phyloP scores from a whole-genome alignment of 2,113 vertebrate species.

The Clupea harengus region DNA sequence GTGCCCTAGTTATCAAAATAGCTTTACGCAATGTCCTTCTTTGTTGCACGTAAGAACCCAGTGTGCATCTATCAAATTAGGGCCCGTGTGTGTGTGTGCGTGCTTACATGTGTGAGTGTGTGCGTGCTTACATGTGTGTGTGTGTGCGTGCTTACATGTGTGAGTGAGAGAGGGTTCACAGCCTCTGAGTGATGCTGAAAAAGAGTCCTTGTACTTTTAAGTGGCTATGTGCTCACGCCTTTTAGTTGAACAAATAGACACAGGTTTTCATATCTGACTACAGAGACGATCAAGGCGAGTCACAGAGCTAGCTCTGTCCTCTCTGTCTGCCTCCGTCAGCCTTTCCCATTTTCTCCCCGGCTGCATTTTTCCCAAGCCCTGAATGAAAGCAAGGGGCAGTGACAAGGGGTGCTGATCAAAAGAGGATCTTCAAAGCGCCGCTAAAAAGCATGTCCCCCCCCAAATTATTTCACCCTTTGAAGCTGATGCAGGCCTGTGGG shows the following conservation, averaged over 20 bases:
- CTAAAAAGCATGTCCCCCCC: constrained; percentile 50
- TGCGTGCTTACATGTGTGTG: neutral
- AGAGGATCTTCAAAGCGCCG: constrained; percentile 70
- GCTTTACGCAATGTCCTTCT: too few species aligned
- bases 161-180: too few species aligned
- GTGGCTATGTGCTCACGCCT: neutral
- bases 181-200: neutral
- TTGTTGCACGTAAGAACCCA: too few species aligned
- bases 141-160: neutral
- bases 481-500: constrained; percentile 48
- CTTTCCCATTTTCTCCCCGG: neutral
- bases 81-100: neutral
- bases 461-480: constrained; percentile 68
- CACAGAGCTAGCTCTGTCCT: too few species aligned
- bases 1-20: too few species aligned
- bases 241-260: neutral
- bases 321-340: constrained; percentile 19
- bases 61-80: too few species aligned
- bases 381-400: constrained; percentile 47
- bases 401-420: constrained; percentile 68
- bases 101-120: neutral
- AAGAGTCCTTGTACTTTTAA: neutral
- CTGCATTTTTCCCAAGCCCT: neutral
- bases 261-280: too few species aligned
- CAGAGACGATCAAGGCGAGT: too few species aligned